Base-by-base conservation (phyloP, 2,113 vertebrate genomes). In the Nothoprocta pentlandii region DNA sequence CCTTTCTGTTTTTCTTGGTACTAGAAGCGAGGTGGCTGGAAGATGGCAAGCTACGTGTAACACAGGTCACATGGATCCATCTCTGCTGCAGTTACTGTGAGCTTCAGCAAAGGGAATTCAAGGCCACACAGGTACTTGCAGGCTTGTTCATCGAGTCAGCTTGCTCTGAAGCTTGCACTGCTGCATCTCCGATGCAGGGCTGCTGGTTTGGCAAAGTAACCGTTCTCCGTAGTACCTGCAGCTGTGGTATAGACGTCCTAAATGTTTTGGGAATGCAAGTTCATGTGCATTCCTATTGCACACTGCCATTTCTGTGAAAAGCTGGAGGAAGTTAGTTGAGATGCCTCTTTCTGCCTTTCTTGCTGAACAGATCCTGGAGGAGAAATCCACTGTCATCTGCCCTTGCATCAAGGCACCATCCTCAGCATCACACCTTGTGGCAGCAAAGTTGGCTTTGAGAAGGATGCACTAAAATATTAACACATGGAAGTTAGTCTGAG, bases 111-210 rank as follows among this genome's bases (percentile, higher is more conserved):
- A 78, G 12, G 17, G 26, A 0, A 6, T 1, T 54, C 63, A 30
- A 85, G 68, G 36, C 59, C 28, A 2, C 0, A 0, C 16, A 39
- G 70, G 30, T 9, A 2, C 41, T 30, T 2, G 1, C 36, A 59
- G 51, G 14, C 20, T 79, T 5, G n/a, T 32, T 46, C 68, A 54
- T n/a, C 62, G 15, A 44, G 69, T 23, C 39, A 41, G 6, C 46
- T n/a, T 58, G 49, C 69, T 74, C 56, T 67, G 51, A 16, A 30
- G n/a, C 34, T 56, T 12, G 16, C 9, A 44, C 9, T 2, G 30
- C 36, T 2, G 0, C 25, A 6, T 3, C 21, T 26, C 5, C 23
- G 0, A 8, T 8, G 53, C 25, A 0, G 0, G 9, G 82, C 25
- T 30, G 9, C 12, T 4, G 5, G 58, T 39, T 25, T 42, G 70